These are phyloP conservation scores for Phymorhynchus buccinoides DNA, from an alignment of 1,140 invertebrate species.

Conservation along the genomic window DNA sequence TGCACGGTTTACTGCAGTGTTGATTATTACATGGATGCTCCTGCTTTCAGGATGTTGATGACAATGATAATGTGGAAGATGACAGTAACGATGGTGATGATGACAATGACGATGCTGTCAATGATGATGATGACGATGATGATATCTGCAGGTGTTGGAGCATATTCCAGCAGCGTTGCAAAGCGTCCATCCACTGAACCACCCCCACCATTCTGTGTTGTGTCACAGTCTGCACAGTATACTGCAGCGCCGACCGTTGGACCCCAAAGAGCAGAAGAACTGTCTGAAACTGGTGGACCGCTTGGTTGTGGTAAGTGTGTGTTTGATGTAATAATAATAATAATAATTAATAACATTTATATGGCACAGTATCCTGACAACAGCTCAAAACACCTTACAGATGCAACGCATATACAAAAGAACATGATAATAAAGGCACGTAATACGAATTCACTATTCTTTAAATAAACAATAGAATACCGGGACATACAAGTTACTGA, in stretches of 20 bases:
- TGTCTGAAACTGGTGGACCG: neutral
- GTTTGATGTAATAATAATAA: no score
- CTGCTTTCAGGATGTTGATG: no score
- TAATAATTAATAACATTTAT: no score
- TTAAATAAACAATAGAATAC: no score
- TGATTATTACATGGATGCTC: neutral
- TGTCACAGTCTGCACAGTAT: slow-evolving; percentile 30
- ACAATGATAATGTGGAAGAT: neutral
- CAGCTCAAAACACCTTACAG: no score
- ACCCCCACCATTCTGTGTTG: neutral
- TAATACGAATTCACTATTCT: no score
- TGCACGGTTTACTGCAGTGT: neutral
- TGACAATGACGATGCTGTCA: neutral
- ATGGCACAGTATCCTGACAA: no score
- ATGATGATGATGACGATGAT: neutral
- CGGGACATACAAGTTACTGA: no score
- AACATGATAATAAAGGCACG: no score
- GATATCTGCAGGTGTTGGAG: neutral
- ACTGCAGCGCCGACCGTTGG: neutral
- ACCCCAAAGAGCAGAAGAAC: slow-evolving; percentile 20
- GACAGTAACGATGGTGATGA: neutral
- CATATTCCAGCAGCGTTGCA: slow-evolving; percentile 13
- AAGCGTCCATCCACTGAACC: neutral
- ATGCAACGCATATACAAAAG: no score
- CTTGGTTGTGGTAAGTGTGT: slow-evolving; percentile 14